Evolutionary conservation across 2,888 invertebrate species (phyloP), one percentile per base, ranked within the genome.

Genomic region (Barypeithes pellucidus): DNA sequence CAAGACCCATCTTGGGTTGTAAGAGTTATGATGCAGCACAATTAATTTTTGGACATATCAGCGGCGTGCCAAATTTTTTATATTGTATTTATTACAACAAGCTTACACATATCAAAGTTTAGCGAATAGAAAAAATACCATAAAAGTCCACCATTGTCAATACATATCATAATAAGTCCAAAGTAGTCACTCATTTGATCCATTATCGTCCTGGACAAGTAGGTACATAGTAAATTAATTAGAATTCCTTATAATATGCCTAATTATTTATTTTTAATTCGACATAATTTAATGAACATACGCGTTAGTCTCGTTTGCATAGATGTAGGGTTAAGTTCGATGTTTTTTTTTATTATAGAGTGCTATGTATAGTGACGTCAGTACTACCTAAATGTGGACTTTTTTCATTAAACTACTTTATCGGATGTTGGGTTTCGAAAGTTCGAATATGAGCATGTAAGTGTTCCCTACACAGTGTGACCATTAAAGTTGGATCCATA

Each of bases 181-280:
- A 75, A 76, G 75, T 70, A 62, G 62, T 62, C 65, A 52, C 54
- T 73, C 50, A 72, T 75, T 75, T 76, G 69, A 71, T 73, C 71
- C 72, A 76, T 75, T 72, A 76, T 57, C 61, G 72, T 67, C 75
- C 43, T 60, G 52, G 66, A 65, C 63, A 67, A 72, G 67, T 62
- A 72, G 61, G 67, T 72, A 79, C 78, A 78, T 73, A 75, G 66
- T 45, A 78, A 76, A 75, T 76, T 77, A 78, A 79, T 79, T 78
- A 77, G 57, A 68, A 73, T 78, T 77, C 71, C 76, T 75, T 79
- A 77, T 79, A 75, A 69, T 67, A 57, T 63, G 11, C 57, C 47
- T 9, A 69, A 76, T 78, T 75, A 78, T 73, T 29, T 59, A 70
- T 72, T 74, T 71, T 73, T 74, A 54, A 54, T 62, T 76, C 24